Percentiles rank a stretch among this genome's conserved stretches.
These are phyloP conservation scores for Cataglyphis rosenhaueri DNA, from an alignment of 2,888 invertebrate genomes.

Conservation along the genomic window DNA sequence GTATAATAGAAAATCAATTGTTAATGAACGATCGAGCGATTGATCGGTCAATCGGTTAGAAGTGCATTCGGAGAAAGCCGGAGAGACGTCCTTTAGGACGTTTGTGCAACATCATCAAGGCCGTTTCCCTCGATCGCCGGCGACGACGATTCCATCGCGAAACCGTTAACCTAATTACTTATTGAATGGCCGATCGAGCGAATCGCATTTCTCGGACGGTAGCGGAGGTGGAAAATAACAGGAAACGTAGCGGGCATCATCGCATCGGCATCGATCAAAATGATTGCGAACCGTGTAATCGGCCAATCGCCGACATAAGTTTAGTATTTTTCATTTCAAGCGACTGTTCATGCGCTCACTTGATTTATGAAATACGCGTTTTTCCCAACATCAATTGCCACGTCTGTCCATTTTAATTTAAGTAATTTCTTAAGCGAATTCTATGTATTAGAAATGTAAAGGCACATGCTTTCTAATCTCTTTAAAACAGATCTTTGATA, in stretches of 20 bases:
- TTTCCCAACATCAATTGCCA: conserved; percentile 25
- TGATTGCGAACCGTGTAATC: conserved; percentile 52
- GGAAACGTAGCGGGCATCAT: conserved; percentile 27
- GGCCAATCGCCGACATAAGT: background rate
- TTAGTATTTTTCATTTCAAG: conserved; percentile 25
- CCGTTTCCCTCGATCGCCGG: conserved; percentile 54
- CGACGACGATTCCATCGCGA: conserved; percentile 51
- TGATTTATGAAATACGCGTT: conserved; percentile 43
- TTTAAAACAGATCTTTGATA: background rate
- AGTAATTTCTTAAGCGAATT: conserved; percentile 36
- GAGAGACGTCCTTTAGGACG: conserved; percentile 51
- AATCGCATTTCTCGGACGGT: conserved; percentile 51
- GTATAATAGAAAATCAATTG: background rate
- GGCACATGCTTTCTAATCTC: conserved; percentile 33
- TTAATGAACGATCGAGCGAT: conserved; percentile 15
- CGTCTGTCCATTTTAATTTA: conserved; percentile 13
- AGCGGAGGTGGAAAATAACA: conserved; percentile 7
- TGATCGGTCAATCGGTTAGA: conserved; percentile 39
- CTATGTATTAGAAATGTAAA: conserved; percentile 17
- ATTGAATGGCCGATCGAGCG: conserved; percentile 51
- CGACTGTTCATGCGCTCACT: conserved; percentile 11
- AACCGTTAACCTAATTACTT: conserved; percentile 70
- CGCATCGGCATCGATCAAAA: conserved; percentile 38
- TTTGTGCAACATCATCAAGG: conserved; percentile 64
- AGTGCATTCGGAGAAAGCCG: conserved; percentile 63